Base-by-base conservation (phyloP, 1,140 invertebrate genomes). In the Acromyrmex charruanus region DNA sequence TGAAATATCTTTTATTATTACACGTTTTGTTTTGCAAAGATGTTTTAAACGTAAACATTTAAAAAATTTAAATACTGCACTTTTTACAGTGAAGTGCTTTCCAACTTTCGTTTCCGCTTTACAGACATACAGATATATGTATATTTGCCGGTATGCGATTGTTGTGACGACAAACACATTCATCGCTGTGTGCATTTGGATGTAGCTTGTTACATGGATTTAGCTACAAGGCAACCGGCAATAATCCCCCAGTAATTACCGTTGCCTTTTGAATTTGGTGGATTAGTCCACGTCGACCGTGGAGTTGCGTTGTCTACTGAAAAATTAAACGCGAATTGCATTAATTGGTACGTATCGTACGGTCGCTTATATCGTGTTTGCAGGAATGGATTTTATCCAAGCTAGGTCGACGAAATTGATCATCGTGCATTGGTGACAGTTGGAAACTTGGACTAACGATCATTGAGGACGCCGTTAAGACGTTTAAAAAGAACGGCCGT, bases 261-360 rank as follows among this genome's bases (percentile, higher is more conserved):
- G 71, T 39, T 44, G 75, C 59, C 18, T 80, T 85, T 55, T 82
- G 80, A 65, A 77, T 89, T 85, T 84, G 72, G 74, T 44, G 77
- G 89, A 90, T 90, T 90, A 90, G 44, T 18, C 5, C 55, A 44
- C n/a, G 28, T 63, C 55, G 44, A 21, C 21, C 7, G 31, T 58
- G 28, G 25, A 74, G 28, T 85, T 87, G 79, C 51, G 53, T 68
- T 66, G 44, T 14, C 61, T 31, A 49, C 35, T 90, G 89, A 90
- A 88, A 82, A 69, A 90, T 90, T 90, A 84, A 59, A 77, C 63
- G 77, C 49, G 71, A 90, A 90, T 90, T 90, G 89, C 72, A 31
- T 61, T 90, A 89, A 90, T 90, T 90, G 88, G 14, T 4, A 59
- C 5, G 21, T 21, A 51, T n/a, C 80, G 25, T 75, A 61, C 55